A percentile compares a stretch with the other conserved stretches of the same genome.
Evolutionary conservation across 1,140 invertebrate genomes (phyloP).

Genomic region (Hyphantria cunea): DNA sequence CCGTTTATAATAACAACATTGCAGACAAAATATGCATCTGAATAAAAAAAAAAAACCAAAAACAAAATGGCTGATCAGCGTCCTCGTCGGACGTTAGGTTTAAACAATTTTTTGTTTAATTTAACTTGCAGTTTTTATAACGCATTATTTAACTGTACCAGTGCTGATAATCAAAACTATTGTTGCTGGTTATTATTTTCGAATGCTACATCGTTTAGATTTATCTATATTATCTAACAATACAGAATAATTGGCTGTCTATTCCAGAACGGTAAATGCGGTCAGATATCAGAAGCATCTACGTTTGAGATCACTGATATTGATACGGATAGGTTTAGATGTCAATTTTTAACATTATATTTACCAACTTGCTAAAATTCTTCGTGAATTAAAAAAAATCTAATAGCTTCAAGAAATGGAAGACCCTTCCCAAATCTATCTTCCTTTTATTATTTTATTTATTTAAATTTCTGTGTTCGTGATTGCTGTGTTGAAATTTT

Average conservation of each 20-base stretch:
- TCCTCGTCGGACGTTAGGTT: neutral
- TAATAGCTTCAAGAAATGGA: too few species aligned
- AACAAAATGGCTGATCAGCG: constrained; percentile 6
- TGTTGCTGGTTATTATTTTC: constrained; percentile 14
- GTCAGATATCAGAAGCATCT: neutral
- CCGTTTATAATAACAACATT: neutral
- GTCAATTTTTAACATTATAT: too few species aligned
- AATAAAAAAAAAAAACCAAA: constrained; percentile 20
- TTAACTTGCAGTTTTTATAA: constrained; percentile 11
- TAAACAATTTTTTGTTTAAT: constrained; percentile 5
- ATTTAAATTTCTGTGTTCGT: too few species aligned
- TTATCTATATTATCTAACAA: constrained; percentile 26
- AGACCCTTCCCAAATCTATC: too few species aligned
- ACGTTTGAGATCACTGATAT: too few species aligned
- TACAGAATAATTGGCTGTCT: constrained; percentile 14
- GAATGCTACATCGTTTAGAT: constrained; percentile 12
- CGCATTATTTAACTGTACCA: constrained; percentile 26
- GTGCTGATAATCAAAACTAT: constrained; percentile 29
- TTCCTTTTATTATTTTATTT: too few species aligned
- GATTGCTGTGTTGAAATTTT: too few species aligned
- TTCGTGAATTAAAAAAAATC: too few species aligned
- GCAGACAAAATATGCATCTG: neutral
- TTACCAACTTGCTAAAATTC: too few species aligned
- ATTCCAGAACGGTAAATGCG: constrained; percentile 14
- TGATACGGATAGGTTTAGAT: too few species aligned